These are phyloP conservation scores for Herminia tarsipennalis DNA, from an alignment of 2,888 invertebrate genomes.

Conservation along the genomic window DNA sequence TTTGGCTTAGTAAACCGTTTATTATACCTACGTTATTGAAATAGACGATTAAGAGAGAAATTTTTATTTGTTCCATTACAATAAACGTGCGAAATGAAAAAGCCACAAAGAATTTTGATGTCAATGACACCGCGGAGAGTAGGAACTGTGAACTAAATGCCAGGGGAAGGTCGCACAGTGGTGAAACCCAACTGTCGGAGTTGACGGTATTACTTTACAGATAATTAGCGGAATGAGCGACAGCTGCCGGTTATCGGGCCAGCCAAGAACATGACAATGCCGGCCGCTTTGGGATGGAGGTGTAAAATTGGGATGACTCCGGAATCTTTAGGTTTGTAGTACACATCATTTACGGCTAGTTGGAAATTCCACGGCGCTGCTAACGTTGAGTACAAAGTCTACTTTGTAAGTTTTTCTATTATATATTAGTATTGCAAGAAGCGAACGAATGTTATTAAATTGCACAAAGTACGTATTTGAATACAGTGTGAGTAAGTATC, in stretches of 20 bases:
- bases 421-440: no score
- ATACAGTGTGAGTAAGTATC: no score
- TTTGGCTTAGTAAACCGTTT: not conserved
- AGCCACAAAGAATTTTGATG: constrained; percentile 33
- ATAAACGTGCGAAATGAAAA: constrained; percentile 26
- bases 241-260: constrained; percentile 60
- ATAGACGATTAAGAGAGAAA: constrained; percentile 16
- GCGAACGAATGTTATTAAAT: no score
- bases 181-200: constrained; percentile 59
- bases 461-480: no score
- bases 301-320: constrained; percentile 27
- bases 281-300: constrained; percentile 24
- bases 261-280: constrained; percentile 55
- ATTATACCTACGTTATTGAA: constrained; percentile 5
- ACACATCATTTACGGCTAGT: no score
- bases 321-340: constrained; percentile 6
- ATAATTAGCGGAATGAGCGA: constrained; percentile 69
- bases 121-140: constrained; percentile 53
- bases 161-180: constrained; percentile 56
- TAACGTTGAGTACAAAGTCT: no score
- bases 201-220: constrained; percentile 61
- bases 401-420: no score
- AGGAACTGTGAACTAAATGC: constrained; percentile 51
- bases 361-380: no score
- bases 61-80: constrained; percentile 21